Percentiles rank a stretch among this genome's conserved stretches.
Evolutionary conservation across 2,797 vertebrate genomes (phyloP).

Genomic region (Parauchenoglanis punctatus): DNA sequence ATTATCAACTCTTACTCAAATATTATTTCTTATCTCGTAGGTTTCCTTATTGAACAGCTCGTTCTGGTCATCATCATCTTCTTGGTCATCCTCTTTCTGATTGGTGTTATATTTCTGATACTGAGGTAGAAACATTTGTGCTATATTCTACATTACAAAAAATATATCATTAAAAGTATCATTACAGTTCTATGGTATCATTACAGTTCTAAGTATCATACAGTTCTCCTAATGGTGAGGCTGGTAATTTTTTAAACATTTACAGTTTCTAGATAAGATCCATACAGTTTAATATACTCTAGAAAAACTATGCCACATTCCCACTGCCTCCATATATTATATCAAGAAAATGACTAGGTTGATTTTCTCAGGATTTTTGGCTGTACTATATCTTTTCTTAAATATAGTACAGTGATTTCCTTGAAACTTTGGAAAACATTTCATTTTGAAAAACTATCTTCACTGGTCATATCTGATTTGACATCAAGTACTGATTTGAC

Average conservation of each 20-base stretch:
- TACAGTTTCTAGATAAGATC: neutral
- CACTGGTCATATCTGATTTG: neutral
- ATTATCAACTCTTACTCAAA: neutral
- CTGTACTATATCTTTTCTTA: neutral
- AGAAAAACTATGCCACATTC: neutral
- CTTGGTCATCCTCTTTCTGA: constrained; percentile 39
- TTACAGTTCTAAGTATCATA: no score
- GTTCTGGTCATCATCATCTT: neutral
- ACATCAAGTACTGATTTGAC: neutral
- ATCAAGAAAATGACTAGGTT: neutral
- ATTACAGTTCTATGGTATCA: no score
- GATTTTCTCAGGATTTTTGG: neutral
- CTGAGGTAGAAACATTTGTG: constrained; percentile 61
- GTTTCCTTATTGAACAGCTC: constrained; percentile 1
- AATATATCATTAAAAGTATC: neutral
- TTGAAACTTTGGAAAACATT: neutral
- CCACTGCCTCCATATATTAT: neutral
- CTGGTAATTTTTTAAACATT: neutral
- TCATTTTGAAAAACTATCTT: neutral
- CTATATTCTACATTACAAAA: neutral
- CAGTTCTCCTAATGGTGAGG: neutral
- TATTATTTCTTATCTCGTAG: constrained; percentile 42
- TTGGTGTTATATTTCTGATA: constrained; percentile 37
- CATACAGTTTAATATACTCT: neutral
- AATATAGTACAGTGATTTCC: neutral